These are phyloP conservation scores for Euwallacea fornicatus DNA, from an alignment of 1,140 invertebrate genomes.

Conservation along the genomic window DNA sequence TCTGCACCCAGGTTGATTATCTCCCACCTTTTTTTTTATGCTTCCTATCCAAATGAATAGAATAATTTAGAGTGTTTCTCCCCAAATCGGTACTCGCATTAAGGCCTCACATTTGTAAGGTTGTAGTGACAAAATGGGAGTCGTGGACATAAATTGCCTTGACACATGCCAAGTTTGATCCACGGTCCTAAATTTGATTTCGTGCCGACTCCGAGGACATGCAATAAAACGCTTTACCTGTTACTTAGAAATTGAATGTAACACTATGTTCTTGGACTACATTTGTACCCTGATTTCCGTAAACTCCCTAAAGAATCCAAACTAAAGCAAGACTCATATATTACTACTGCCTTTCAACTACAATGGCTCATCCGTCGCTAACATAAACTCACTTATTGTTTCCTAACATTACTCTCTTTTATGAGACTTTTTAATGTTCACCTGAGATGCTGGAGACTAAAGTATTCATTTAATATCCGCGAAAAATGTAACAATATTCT, in stretches of 20 bases:
- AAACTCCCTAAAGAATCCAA: background rate
- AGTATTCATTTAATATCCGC: constrained; percentile 19
- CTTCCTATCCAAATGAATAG: too few species aligned
- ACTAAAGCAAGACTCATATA: too few species aligned
- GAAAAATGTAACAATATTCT: constrained; percentile 23
- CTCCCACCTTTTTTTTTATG: too few species aligned
- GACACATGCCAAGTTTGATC: constrained; percentile 24
- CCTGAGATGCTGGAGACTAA: constrained; percentile 15
- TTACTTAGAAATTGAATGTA: constrained; percentile 17
- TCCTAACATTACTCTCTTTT: constrained; percentile 14
- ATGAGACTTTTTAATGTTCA: constrained; percentile 19
- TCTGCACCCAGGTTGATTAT: too few species aligned
- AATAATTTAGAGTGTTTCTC: too few species aligned
- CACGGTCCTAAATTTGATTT: constrained; percentile 13
- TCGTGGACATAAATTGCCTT: constrained; percentile 15
- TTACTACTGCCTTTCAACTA: too few species aligned
- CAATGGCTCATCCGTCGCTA: background rate
- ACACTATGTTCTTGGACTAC: constrained; percentile 1
- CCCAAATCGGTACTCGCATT: too few species aligned
- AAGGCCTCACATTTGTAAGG: too few species aligned
- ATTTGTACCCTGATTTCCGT: background rate
- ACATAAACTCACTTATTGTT: constrained; percentile 16
- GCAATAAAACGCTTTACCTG: constrained; percentile 28
- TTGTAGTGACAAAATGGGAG: too few species aligned
- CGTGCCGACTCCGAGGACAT: constrained; percentile 16